phyloP scores from a whole-genome alignment of 1,140 invertebrate genomes.

The Whitmania pigra region DNA sequence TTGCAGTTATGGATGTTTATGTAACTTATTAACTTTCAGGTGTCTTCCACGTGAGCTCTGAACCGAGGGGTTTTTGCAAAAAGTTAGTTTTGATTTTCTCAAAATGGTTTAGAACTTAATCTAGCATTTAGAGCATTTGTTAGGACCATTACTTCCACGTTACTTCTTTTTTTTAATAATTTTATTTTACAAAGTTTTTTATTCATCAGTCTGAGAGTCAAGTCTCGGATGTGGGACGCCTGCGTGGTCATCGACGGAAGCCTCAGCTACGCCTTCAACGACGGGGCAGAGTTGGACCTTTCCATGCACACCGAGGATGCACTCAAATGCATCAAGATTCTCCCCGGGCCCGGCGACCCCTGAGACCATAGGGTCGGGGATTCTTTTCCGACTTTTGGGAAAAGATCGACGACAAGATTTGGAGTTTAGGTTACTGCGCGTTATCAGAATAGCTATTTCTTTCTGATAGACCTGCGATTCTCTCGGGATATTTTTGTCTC shows the following conservation, averaged over 20 bases:
- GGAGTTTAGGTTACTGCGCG: too few species aligned
- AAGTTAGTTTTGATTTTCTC: conserved; percentile 32
- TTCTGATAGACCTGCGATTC: too few species aligned
- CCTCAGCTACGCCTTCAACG: conserved; percentile 83
- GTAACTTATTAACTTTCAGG: conserved; percentile 31
- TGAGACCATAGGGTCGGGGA: too few species aligned
- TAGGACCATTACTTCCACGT: too few species aligned
- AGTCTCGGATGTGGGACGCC: conserved; percentile 83
- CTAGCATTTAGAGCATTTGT: too few species aligned
- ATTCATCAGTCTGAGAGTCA: conserved; percentile 54
- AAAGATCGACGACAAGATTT: too few species aligned
- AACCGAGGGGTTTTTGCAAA: conserved; percentile 45
- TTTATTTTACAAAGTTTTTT: neutral
- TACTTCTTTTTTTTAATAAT: too few species aligned
- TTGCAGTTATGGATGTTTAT: conserved; percentile 2
- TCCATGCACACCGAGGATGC: conserved; percentile 74
- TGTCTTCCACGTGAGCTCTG: conserved; percentile 34
- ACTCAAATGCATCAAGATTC: conserved; percentile 44
- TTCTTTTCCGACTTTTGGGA: too few species aligned
- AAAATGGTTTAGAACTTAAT: neutral
- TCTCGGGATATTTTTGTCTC: too few species aligned
- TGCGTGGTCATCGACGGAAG: conserved; percentile 91
- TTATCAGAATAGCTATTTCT: too few species aligned
- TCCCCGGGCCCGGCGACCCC: neutral
- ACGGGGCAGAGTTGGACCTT: conserved; percentile 71